Conservation (phyloP, 1,140 invertebrate species). For the Galleria mellonella region DNA sequence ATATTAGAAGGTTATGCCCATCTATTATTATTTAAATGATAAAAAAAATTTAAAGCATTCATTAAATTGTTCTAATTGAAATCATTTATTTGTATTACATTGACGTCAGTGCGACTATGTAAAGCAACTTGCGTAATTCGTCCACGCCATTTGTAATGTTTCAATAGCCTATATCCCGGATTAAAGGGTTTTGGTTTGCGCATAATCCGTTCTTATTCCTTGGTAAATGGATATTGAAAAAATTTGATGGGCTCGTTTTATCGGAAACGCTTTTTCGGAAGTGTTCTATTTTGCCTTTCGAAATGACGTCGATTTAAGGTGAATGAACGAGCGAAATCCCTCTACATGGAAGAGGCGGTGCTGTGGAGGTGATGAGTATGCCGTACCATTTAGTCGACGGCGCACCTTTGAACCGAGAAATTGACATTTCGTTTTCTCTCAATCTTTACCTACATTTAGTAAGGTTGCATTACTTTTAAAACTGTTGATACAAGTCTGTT, state of each 20-base stretch:
- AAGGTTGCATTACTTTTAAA: no score
- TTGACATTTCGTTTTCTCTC: slow-evolving; percentile 16
- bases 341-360: slow-evolving; percentile 64
- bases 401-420: slow-evolving; percentile 52
- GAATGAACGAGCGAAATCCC: slow-evolving; percentile 67
- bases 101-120: not conserved
- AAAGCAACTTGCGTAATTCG: slow-evolving; percentile 25
- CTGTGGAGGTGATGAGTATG: slow-evolving; percentile 62
- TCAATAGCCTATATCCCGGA: slow-evolving; percentile 47
- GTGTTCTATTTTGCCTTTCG: slow-evolving; percentile 60
- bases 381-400: slow-evolving; percentile 52
- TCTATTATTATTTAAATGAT: no score
- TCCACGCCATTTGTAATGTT: slow-evolving; percentile 29
- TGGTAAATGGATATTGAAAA: slow-evolving; percentile 61
- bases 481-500: no score
- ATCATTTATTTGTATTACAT: no score
- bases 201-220: slow-evolving; percentile 56
- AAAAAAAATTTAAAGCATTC: no score
- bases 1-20: no score
- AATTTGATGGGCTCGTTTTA: slow-evolving; percentile 53
- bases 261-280: slow-evolving; percentile 58
- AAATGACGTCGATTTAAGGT: slow-evolving; percentile 64
- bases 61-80: no score
- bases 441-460: no score
- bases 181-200: slow-evolving; percentile 46